Evolutionary conservation across 2,888 invertebrate species (phyloP).

Genomic region (Ectemnius cavifrons): DNA sequence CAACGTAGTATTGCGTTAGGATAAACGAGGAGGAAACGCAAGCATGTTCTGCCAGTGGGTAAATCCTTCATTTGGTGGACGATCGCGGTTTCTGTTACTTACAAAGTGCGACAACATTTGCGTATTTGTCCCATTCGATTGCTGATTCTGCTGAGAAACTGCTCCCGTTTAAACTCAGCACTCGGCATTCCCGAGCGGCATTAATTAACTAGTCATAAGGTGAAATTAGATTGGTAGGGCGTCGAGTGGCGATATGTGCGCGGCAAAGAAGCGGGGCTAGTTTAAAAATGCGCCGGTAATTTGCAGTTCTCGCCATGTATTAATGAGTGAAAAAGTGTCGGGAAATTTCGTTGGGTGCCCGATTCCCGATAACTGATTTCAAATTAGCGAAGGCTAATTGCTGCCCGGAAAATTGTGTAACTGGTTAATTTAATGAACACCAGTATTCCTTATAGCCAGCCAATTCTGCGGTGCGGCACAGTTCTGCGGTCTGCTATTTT

Average conservation of each 20-base stretch:
- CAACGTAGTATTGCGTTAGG: too few species aligned
- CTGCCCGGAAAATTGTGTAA: conserved; percentile 21
- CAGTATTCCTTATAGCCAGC: conserved; percentile 13
- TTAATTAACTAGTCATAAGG: too few species aligned
- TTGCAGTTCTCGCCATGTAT: too few species aligned
- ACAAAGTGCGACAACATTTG: conserved; percentile 63
- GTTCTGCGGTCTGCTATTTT: conserved; percentile 25
- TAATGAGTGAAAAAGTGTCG: background rate
- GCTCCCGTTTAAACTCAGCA: background rate
- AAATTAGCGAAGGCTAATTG: conserved; percentile 28
- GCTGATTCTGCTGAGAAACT: conserved; percentile 31
- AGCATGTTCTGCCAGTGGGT: conserved; percentile 34
- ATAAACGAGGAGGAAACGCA: conserved; percentile 54
- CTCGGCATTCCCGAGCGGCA: too few species aligned
- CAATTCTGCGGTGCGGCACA: too few species aligned
- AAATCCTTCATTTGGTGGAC: conserved; percentile 64
- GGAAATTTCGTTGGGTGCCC: background rate
- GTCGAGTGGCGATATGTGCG: too few species aligned
- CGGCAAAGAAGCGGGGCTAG: too few species aligned
- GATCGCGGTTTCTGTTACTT: conserved; percentile 65
- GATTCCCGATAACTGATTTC: conserved; percentile 27
- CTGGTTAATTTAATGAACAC: conserved; percentile 32
- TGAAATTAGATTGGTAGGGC: too few species aligned
- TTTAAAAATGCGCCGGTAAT: too few species aligned
- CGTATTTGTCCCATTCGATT: conserved; percentile 58